Evolutionary conservation across 2,888 invertebrate species (phyloP), one percentile per base, ranked within the genome.

Genomic region (Rhingia rostrata): DNA sequence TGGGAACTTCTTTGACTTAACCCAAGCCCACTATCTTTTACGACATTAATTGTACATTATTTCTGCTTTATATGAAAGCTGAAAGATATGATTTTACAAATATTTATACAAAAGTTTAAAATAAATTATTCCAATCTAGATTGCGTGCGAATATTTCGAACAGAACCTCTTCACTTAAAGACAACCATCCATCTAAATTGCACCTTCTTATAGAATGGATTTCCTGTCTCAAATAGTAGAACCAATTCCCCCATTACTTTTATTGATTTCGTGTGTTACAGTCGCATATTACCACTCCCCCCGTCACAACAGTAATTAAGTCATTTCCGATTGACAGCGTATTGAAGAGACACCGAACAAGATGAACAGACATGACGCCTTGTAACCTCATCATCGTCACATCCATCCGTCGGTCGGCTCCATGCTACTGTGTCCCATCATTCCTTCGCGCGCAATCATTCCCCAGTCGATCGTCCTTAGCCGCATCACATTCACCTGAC

Each of bases 331-430:
- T 75, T 84, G 84, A 84, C 84, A 84, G 64, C 74, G 43, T 43
- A 74, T 74, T 54, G 47, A 58, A 43, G 60, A 49, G 74, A 74
- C 79, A 79, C 60, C 74, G 41, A 73, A 79, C 84, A 84, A 80
- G 79, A 72, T 53, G 41, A 80, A 79, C 80, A 64, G 70, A 75
- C 80, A 75, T 33, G 70, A 80, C 60, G 45, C 75, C 66, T 43
- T 60, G 74, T 75, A 80, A 66, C 73, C 79, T 84, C 80, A 70
- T 84, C 84, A 43, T 77, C 74, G 67, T 84, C 74, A 64, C 74
- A 70, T 64, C 53, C 67, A 63, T 67, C 37, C 54, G 9, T 70
- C 41, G 22, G 9, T 70, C 41, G 22, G 60, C 39, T 41, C 12
- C 63, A 39, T 78, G 61, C 22, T 43, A 53, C 45, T 82, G 60